phyloP scores from a whole-genome alignment of 2,888 invertebrate genomes.

The Chrysomela aeneicollis region DNA sequence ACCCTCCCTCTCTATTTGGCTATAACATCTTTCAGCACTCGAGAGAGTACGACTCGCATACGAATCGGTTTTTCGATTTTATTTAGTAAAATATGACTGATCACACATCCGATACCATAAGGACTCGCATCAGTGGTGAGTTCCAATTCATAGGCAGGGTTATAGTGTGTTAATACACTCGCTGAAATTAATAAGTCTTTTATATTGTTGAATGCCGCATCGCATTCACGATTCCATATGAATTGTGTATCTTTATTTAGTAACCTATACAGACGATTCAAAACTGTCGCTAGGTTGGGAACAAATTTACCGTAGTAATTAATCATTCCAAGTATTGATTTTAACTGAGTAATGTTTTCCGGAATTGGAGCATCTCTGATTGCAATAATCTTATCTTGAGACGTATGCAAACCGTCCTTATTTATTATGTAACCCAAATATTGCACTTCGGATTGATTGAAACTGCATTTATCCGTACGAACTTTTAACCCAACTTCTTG shows the following conservation, averaged over 20 bases:
- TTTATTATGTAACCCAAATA: too few species aligned
- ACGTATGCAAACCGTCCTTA: too few species aligned
- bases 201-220: constrained; percentile 8
- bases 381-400: neutral
- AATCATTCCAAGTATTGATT: neutral
- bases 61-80: too few species aligned
- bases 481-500: too few species aligned
- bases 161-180: neutral
- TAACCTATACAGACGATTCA: neutral
- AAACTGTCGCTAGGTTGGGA: constrained; percentile 3
- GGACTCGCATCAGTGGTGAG: constrained; percentile 10
- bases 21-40: neutral
- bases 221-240: neutral
- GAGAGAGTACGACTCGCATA: neutral
- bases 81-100: neutral
- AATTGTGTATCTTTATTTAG: neutral
- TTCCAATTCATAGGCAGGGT: too few species aligned
- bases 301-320: constrained; percentile 10
- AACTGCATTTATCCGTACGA: too few species aligned
- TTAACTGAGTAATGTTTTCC: neutral
- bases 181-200: constrained; percentile 13
- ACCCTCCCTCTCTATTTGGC: constrained; percentile 6
- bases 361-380: too few species aligned
- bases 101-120: constrained; percentile 1
- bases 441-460: neutral